Percentiles rank a stretch among this genome's conserved stretches.
Evolutionary conservation across 2,113 vertebrate species (phyloP).

Genomic region (Cephalophus harveyi): DNA sequence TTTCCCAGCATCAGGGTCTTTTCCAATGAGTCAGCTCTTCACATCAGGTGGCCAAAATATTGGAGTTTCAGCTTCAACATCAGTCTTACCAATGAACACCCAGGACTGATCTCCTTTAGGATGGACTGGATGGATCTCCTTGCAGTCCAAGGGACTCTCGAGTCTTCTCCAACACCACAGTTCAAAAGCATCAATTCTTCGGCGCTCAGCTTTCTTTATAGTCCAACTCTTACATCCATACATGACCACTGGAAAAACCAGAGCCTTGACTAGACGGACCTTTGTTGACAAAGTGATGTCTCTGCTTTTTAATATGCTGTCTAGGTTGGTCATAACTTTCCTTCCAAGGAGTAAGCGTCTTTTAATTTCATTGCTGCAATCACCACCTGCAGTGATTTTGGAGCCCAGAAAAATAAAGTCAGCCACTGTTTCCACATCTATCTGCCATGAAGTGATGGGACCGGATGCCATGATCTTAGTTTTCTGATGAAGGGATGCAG

Average conservation of each 20-base stretch:
- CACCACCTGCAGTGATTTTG: neutral
- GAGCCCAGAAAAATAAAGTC: neutral
- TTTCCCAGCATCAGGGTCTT: neutral
- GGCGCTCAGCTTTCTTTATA: neutral
- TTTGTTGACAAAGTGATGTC: neutral
- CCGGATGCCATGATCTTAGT: neutral
- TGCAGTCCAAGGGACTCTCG: neutral
- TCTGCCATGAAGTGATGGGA: neutral
- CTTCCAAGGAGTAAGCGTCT: neutral
- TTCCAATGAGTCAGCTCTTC: neutral
- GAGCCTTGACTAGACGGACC: neutral
- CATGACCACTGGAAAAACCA: neutral
- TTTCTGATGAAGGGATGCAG: neutral
- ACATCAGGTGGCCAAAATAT: neutral
- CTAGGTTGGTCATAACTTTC: neutral
- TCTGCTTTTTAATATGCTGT: neutral
- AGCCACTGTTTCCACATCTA: neutral
- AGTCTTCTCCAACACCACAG: neutral
- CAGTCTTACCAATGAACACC: neutral
- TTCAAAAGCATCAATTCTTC: neutral
- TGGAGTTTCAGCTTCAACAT: neutral
- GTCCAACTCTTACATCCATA: neutral
- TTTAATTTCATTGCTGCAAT: neutral
- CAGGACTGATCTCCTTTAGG: neutral
- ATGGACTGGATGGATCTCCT: neutral